phyloP scores from a whole-genome alignment of 2,888 invertebrate genomes.

The Agrotis ipsilon region DNA sequence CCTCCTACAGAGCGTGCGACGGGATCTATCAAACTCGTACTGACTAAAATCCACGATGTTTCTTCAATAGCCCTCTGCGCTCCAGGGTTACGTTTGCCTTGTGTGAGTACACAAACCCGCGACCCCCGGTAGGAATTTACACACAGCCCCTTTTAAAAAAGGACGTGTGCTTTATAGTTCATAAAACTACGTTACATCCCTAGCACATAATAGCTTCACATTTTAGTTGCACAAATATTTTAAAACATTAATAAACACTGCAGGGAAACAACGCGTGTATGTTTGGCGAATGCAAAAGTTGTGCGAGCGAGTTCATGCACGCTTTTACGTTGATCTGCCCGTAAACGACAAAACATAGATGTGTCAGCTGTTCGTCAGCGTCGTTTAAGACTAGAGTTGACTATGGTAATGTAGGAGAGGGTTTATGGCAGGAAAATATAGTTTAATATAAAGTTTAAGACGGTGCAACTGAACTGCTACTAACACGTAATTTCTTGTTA shows the following conservation, averaged over 20 bases:
- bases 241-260: conserved; percentile 37
- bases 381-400: conserved; percentile 21
- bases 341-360: conserved; percentile 39
- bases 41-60: too few species aligned
- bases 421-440: conserved; percentile 15
- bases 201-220: conserved; percentile 12
- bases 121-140: too few species aligned
- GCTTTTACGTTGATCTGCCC: conserved; percentile 45
- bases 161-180: too few species aligned
- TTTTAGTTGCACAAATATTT: conserved; percentile 35
- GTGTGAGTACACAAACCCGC: too few species aligned
- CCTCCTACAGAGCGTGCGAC: too few species aligned
- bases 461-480: neutral
- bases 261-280: conserved; percentile 27
- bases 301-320: conserved; percentile 31
- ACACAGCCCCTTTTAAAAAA: neutral
- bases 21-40: too few species aligned
- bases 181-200: conserved; percentile 9
- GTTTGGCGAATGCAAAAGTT: conserved; percentile 52
- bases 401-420: neutral
- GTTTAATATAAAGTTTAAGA: neutral
- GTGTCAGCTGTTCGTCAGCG: conserved; percentile 49
- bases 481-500: neutral
- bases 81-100: too few species aligned
- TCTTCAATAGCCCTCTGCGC: too few species aligned